Evolutionary conservation across 2,797 vertebrate species (phyloP).

Genomic region (Sciaenops ocellatus): DNA sequence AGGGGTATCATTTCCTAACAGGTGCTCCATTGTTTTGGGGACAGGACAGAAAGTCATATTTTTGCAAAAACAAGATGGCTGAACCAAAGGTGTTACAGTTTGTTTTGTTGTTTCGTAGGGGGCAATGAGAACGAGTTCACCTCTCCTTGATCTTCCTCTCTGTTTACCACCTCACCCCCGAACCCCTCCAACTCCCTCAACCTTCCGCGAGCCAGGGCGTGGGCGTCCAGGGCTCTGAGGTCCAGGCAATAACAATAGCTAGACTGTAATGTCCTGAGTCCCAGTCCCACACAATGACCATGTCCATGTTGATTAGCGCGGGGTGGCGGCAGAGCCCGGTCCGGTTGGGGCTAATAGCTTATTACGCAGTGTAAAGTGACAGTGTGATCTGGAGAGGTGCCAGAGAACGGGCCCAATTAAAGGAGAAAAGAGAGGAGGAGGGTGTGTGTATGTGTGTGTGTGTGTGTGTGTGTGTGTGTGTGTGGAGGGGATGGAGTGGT

Average conservation of each 20-base stretch:
- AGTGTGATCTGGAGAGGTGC: constrained; percentile 89
- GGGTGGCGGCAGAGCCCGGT: constrained; percentile 85
- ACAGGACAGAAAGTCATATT: constrained; percentile 78
- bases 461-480: constrained; percentile 32
- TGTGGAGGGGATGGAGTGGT: background rate
- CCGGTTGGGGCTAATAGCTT: constrained; percentile 91
- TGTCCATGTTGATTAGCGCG: constrained; percentile 93
- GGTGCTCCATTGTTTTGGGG: constrained; percentile 45
- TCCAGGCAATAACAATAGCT: constrained; percentile 84
- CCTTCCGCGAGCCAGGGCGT: constrained; percentile 76
- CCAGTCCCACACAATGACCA: constrained; percentile 88
- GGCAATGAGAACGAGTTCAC: constrained; percentile 63
- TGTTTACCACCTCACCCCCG: constrained; percentile 46
- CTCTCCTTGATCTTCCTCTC: constrained; percentile 68
- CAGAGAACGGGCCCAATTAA: constrained; percentile 92
- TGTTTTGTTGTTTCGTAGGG: constrained; percentile 79
- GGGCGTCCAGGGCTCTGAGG: constrained; percentile 67
- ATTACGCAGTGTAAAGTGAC: constrained; percentile 92
- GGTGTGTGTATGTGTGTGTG: constrained; percentile 30
- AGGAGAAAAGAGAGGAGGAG: constrained; percentile 77
- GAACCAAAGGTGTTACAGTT: constrained; percentile 82
- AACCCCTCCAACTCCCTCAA: background rate
- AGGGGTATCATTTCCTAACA: constrained; percentile 2
- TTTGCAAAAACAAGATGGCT: constrained; percentile 75
- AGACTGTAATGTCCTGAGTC: constrained; percentile 85